Evolutionary conservation across 2,113 vertebrate species (phyloP), one percentile per base, ranked within the genome.

Genomic region (Tenebrosternarchus preto): DNA sequence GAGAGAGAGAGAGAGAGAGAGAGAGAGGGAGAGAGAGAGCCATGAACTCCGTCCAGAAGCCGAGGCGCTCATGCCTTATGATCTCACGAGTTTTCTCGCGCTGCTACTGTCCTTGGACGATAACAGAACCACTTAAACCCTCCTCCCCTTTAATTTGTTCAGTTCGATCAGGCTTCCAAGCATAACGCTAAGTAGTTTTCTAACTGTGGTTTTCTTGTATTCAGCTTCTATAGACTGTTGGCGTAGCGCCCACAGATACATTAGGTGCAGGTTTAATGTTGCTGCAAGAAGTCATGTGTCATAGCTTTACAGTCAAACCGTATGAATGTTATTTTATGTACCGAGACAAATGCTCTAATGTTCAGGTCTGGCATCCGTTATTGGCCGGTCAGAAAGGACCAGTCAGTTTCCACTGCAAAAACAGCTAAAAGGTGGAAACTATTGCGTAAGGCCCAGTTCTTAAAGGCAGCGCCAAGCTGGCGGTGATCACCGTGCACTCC

Each of bases 391-490:
- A 61, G 36, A 36, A 50, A 46, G 24, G 7, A 78, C 43, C 16
- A 19, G n/a, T n/a, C n/a, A n/a, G n/a, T n/a, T n/a, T 72, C 43
- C 29, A 31, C 6, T 61, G 50, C 70, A 60, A 2, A 66, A 80
- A 73, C 20, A 72, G 39, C 20, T 56, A 80, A 73, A 64, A n/a
- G 4, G 4, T 61, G 24, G 57, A 61, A 72, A 53, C 31, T 16
- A 39, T 59, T 74, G 39, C 78, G 73, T 67, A 80, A 74, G 61
- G 64, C 64, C 33, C 64, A n/a, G 3, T 67, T 46, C 59, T 73
- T 66, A 66, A 66, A 25, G 73, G 29, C 46, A n/a, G 33, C 59
- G 72, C 63, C 79, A 75, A 68, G 20, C 56, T 80, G 79, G 61
- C 72, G 17, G 61, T 25, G 33, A 57, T 68, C 24, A 68, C 53